Evolutionary conservation across 2,797 vertebrate species (phyloP).

Genomic region (Microhierax caerulescens): DNA sequence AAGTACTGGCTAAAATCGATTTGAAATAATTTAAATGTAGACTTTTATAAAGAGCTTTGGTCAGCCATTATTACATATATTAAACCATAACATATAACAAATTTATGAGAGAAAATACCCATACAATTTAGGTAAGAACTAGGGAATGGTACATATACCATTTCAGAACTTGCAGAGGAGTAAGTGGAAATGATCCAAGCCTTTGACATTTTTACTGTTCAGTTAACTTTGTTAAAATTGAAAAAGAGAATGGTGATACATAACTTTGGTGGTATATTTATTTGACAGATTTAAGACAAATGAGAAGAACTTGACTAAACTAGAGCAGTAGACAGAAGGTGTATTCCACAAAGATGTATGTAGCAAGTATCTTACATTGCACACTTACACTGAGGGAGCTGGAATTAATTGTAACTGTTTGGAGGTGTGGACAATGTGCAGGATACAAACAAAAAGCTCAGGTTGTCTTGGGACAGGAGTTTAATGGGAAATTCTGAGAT

Average conservation of each 20-base stretch:
- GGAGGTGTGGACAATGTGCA: rapidly evolving
- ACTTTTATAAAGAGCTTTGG: background rate
- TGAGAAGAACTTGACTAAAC: background rate
- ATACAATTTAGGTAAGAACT: background rate
- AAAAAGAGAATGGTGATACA: background rate
- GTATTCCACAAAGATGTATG: background rate
- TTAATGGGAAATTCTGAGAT: background rate
- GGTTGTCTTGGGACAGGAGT: background rate
- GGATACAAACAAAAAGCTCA: background rate
- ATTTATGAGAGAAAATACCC: background rate
- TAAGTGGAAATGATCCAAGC: slow-evolving; percentile 12
- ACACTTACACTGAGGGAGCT: background rate
- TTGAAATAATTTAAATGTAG: background rate
- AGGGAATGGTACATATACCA: background rate
- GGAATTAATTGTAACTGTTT: background rate
- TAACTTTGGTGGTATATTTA: background rate
- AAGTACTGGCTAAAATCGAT: background rate
- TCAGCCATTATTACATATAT: background rate
- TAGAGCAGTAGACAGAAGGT: background rate
- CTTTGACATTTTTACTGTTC: slow-evolving; percentile 29
- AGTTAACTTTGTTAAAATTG: slow-evolving; percentile 12
- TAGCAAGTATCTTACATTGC: background rate
- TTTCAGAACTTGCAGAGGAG: slow-evolving; percentile 28
- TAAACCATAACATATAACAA: background rate
- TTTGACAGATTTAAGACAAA: background rate